Base-by-base conservation (phyloP, 2,113 vertebrate genomes). In the Notechis scutatus region DNA sequence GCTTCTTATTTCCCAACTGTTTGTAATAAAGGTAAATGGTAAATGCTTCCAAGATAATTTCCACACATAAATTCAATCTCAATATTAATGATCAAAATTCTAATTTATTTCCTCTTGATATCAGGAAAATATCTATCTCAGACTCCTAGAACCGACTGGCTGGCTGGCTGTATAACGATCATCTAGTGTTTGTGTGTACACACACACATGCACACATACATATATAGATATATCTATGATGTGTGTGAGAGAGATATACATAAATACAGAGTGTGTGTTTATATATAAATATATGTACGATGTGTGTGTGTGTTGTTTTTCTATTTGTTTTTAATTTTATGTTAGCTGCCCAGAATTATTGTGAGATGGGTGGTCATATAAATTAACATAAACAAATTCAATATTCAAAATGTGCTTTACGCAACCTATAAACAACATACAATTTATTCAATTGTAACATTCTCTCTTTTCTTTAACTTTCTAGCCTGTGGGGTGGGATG, bases 21-120 rank as follows among this genome's bases (percentile, higher is more conserved):
- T 34, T 54, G n/a, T 20, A 87, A 57, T 90, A n/a, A 45, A 45
- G 45, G 45, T 5, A 45, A 45, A 45, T 45, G 45, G 5, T 87
- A 91, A 59, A 91, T 91, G 42, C n/a, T n/a, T 5, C 47, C 18
- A 87, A 47, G 3, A 29, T 57, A 39, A 29, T 39, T 85, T 91
- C 12, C 12, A 91, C 10, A 23, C 57, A 59, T 55, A 91, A 85
- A 6, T 59, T 86, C 21, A 21, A 42, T 23, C 15, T 23, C 52
- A 55, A 85, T 15, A 56, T 21, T 85, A 26, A 50, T 29, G 34
- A 42, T 26, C 2, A 26, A 52, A 85, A 90, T 24, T 1, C 87
- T 86, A 85, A n/a, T 90, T 18, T 1, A 91, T 69, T 86, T 92
- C 34, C 85, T 39, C 94, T 11, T 91, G 57, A 92, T 94, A 92